Conservation (phyloP, 2,113 vertebrate genomes). For the Cynopterus brachyotis region DNA sequence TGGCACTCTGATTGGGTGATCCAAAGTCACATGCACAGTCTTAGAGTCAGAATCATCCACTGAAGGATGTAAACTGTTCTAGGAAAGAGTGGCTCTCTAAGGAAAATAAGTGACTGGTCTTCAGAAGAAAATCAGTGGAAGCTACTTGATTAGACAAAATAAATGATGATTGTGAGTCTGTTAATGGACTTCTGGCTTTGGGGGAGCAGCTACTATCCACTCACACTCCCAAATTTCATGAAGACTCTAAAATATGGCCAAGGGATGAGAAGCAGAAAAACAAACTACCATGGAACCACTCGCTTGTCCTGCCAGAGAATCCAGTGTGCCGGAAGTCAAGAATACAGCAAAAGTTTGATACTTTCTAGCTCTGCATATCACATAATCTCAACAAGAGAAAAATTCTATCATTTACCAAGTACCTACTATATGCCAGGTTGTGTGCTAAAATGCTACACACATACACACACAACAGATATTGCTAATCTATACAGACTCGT, state of each 20-base stretch:
- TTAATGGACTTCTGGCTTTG: neutral
- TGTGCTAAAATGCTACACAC: neutral
- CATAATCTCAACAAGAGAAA: neutral
- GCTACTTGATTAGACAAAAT: neutral
- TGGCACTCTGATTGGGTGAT: neutral
- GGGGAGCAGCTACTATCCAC: accelerated
- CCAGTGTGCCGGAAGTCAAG: neutral
- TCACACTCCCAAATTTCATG: neutral
- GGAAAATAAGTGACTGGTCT: neutral
- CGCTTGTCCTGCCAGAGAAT: neutral
- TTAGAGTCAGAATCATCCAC: neutral
- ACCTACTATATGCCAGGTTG: neutral
- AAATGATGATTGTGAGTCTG: neutral
- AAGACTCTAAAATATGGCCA: neutral
- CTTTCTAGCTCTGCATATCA: neutral
- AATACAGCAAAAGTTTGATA: too few relatives aligned
- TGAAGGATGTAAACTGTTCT: neutral
- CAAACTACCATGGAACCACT: neutral
- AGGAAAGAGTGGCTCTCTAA: neutral
- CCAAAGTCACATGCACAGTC: neutral
- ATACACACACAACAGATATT: neutral
- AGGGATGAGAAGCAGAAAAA: neutral
- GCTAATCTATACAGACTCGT: neutral
- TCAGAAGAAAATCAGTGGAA: neutral
- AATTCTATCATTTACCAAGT: neutral